Conservation (phyloP, 2,113 vertebrate species). For the Ciconia stormi region DNA sequence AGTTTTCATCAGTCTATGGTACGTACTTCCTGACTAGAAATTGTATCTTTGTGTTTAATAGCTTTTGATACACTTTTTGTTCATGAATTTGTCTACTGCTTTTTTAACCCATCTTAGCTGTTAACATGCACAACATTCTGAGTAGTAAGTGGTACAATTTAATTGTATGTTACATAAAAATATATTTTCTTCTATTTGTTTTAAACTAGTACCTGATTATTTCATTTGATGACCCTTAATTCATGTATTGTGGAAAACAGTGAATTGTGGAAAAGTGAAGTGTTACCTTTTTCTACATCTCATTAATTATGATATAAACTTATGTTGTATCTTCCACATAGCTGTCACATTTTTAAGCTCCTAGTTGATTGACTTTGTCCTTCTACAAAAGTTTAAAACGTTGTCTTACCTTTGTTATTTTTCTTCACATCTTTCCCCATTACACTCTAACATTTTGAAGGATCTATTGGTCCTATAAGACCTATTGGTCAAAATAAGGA, state of each 20-base stretch:
- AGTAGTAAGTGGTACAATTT: neutral
- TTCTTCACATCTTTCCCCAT: neutral
- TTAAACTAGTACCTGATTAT: neutral
- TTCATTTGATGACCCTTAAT: neutral
- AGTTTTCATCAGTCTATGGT: neutral
- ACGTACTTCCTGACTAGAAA: neutral
- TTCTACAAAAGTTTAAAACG: neutral
- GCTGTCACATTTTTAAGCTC: neutral
- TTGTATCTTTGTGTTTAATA: neutral
- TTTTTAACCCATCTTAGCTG: neutral
- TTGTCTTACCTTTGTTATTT: neutral
- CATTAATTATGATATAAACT: neutral
- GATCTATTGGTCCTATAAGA: neutral
- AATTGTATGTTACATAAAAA: neutral
- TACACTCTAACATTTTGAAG: neutral
- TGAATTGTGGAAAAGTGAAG: neutral
- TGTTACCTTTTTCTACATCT: neutral
- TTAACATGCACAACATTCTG: neutral
- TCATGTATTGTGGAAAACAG: neutral
- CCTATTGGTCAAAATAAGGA: too few species aligned
- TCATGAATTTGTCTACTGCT: neutral
- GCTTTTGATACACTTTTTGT: neutral
- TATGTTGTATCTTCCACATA: neutral
- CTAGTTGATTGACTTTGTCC: neutral
- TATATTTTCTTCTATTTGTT: neutral